Percentiles rank a stretch among this genome's conserved stretches.
These are phyloP conservation scores for Drosophila mettleri DNA, from an alignment of 2,888 invertebrate species.

Conservation along the genomic window DNA sequence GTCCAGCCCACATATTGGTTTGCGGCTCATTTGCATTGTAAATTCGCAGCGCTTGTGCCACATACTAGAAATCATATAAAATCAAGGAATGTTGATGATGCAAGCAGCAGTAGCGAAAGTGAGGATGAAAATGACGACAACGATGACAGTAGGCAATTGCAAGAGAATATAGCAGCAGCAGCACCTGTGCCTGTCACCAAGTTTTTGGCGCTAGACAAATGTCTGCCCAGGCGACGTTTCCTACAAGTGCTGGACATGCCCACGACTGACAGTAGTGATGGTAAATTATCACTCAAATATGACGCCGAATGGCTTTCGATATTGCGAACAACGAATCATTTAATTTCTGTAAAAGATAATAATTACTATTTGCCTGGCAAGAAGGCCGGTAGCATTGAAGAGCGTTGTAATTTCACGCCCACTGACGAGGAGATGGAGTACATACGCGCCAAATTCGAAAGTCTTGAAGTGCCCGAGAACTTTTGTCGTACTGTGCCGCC, in stretches of 20 bases:
- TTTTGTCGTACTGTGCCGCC: conserved; percentile 91
- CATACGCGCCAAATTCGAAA: conserved; percentile 88
- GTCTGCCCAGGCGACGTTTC: conserved; percentile 94
- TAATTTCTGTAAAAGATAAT: conserved; percentile 90
- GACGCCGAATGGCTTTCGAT: conserved; percentile 98
- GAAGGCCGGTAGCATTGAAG: conserved; percentile 86
- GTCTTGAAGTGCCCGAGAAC: conserved; percentile 90
- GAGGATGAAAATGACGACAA: conserved; percentile 30
- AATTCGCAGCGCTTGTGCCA: conserved; percentile 94
- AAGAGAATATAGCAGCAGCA: not conserved
- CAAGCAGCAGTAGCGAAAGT: conserved; percentile 41
- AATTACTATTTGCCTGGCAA: conserved; percentile 92
- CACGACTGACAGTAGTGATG: conserved; percentile 13
- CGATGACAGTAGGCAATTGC: not conserved
- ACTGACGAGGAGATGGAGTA: conserved; percentile 90
- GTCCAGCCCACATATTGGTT: conserved; percentile 97
- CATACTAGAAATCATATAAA: conserved; percentile 86
- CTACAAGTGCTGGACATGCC: conserved; percentile 91
- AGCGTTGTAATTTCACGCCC: conserved; percentile 88
- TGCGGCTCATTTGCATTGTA: conserved; percentile 98
- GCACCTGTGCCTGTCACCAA: conserved; percentile 87
- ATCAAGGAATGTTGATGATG: not conserved
- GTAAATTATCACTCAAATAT: conserved; percentile 85
- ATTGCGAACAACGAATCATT: conserved; percentile 94
- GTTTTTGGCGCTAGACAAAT: conserved; percentile 98